Percentiles rank a stretch among this genome's conserved stretches.
phyloP scores from a whole-genome alignment of 2,797 vertebrate genomes.

The Pseudochaenichthys georgianus region DNA sequence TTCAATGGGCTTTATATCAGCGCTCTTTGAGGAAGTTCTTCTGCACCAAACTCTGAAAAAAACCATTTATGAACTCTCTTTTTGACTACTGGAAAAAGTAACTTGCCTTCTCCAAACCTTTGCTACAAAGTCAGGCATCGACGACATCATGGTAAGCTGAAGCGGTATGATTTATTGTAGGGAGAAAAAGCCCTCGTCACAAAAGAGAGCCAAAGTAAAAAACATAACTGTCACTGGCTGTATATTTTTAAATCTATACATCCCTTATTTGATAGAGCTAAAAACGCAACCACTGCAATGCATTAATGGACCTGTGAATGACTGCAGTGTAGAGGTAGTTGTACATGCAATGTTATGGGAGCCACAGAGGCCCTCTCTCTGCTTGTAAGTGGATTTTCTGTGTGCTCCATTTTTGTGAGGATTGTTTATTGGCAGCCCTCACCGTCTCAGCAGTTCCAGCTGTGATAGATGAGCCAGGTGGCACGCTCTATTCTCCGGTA shows the following conservation, averaged over 20 bases:
- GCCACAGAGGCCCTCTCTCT: conserved; percentile 49
- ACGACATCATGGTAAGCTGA: not conserved
- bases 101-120: not conserved
- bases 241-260: conserved; percentile 28
- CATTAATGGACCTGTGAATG: conserved; percentile 32
- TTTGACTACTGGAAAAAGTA: conserved; percentile 11
- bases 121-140: not conserved
- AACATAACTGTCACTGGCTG: not conserved
- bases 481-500: conserved; percentile 70
- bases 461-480: conserved; percentile 85
- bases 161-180: not conserved
- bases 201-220: not conserved
- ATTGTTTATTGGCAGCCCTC: conserved; percentile 84
- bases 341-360: conserved; percentile 45
- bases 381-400: conserved; percentile 75
- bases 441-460: conserved; percentile 82
- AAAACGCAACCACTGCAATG: conserved; percentile 19
- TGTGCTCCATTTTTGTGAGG: conserved; percentile 75
- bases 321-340: conserved; percentile 38
- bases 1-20: conserved; percentile 54
- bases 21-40: conserved; percentile 32
- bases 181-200: not conserved
- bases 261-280: conserved; percentile 16
- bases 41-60: conserved; percentile 23
- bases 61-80: conserved; percentile 12